A percentile compares a stretch with the other conserved stretches of the same genome.
Evolutionary conservation across 2,797 vertebrate species (phyloP).

Genomic region (Thunnus albacares): DNA sequence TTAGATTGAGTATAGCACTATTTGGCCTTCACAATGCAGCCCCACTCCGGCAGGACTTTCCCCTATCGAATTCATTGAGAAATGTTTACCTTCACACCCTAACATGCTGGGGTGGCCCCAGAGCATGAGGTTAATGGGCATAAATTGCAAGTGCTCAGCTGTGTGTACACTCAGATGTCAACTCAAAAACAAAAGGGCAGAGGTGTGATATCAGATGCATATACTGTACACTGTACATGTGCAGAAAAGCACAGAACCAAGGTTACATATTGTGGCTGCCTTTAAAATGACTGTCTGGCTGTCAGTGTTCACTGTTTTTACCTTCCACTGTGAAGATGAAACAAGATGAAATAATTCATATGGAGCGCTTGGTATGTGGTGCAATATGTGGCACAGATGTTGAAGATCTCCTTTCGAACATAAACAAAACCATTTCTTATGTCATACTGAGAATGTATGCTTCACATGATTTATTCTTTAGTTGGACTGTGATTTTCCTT

Average conservation of each 20-base stretch:
- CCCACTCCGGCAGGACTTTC: conserved; percentile 66
- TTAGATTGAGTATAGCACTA: conserved; percentile 74
- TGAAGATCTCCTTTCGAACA: conserved; percentile 63
- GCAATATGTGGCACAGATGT: conserved; percentile 84
- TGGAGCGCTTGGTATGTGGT: conserved; percentile 74
- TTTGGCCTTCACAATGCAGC: conserved; percentile 79
- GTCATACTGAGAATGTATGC: conserved; percentile 51
- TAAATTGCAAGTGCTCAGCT: conserved; percentile 57
- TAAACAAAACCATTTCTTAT: conserved; percentile 60
- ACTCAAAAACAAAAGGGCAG: conserved; percentile 44
- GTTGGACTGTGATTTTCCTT: too few relatives aligned
- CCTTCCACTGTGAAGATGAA: conserved; percentile 57
- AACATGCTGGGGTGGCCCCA: conserved; percentile 69
- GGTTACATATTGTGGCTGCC: not conserved
- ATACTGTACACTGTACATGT: not conserved
- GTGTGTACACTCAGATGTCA: conserved; percentile 53
- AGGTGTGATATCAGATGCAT: conserved; percentile 30
- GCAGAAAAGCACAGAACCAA: conserved; percentile 14
- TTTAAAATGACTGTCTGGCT: not conserved
- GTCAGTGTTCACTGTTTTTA: conserved; percentile 20
- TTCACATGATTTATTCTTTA: conserved; percentile 33
- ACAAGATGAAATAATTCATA: conserved; percentile 63
- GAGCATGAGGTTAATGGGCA: conserved; percentile 61
- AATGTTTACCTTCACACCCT: conserved; percentile 80
- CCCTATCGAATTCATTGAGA: conserved; percentile 65